These are phyloP conservation scores for Bradypodion ventrale DNA, from an alignment of 2,797 vertebrate species.

Conservation along the genomic window DNA sequence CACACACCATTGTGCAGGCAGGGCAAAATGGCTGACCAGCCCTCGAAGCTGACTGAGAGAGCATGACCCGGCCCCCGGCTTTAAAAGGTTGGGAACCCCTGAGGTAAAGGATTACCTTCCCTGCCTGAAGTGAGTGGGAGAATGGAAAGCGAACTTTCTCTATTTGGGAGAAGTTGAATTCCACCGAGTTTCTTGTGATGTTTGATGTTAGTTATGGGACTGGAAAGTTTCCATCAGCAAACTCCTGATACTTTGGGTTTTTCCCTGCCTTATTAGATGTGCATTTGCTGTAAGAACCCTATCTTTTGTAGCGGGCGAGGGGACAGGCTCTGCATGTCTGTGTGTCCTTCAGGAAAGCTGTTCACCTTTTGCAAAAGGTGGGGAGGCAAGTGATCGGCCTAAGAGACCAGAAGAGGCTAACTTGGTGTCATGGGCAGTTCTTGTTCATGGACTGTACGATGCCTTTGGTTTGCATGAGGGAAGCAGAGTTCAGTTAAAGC, in stretches of 20 bases:
- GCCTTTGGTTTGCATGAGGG: not conserved
- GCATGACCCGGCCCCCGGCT: too few relatives aligned
- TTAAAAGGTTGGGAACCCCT: too few relatives aligned
- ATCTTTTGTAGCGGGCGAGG: not conserved
- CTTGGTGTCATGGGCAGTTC: not conserved
- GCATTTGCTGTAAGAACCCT: not conserved
- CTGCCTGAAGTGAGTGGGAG: not conserved
- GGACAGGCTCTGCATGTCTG: not conserved
- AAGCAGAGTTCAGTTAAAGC: not conserved
- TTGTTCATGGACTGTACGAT: too few relatives aligned
- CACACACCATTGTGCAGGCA: too few relatives aligned
- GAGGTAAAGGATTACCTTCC: not conserved
- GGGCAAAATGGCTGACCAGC: too few relatives aligned
- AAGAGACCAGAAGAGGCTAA: not conserved
- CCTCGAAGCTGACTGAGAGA: too few relatives aligned
- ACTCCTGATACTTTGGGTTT: too few relatives aligned
- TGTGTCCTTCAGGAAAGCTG: not conserved
- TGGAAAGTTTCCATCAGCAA: not conserved
- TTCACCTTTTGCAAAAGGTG: too few relatives aligned
- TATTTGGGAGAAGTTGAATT: not conserved
- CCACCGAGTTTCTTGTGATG: not conserved
- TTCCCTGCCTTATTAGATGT: not conserved
- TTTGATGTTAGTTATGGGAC: not conserved
- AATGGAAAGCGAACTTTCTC: too few relatives aligned
- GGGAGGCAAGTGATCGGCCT: too few relatives aligned